Evolutionary conservation across 2,797 vertebrate species (phyloP), one percentile per base, ranked within the genome.

Genomic region (Aeoliscus strigatus): DNA sequence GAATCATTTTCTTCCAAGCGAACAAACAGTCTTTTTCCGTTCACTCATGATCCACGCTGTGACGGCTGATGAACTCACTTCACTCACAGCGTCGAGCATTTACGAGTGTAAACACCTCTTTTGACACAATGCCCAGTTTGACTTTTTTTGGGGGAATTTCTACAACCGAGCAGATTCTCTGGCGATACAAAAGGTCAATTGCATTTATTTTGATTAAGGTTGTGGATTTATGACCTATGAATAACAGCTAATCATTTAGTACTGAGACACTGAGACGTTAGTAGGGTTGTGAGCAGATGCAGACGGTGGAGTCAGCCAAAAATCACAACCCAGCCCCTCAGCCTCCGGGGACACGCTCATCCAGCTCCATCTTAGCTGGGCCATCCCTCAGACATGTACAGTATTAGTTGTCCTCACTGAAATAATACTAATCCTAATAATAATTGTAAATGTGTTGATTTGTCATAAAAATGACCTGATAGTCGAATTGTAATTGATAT

Each of bases 51-150:
- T 52, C 12, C 41, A 45, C 24, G 13, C 23, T 45, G 16, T 51
- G 51, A 17, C 33, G 50, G 23, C 44, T 64, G 38, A 66, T 52
- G 35, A 38, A 60, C 36, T 75, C 10, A 41, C 21, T 40, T 10
- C 9, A 14, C 40, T 43, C 11, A 6, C 7, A 25, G 39, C 13
- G 11, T 5, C 8, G 10, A 42, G 34, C 4, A 46, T 56, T 53
- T 48, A 52, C 54, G 27, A 52, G 28, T 8, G 18, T 51, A 30
- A 49, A 43, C 13, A 18, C 49, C 21, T 23, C n/a, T 12, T 27
- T 51, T 32, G 28, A 39, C 37, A 43, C 41, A 13, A 48, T 45
- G 38, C 51, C 7, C n/a, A 43, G 3, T 46, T 43, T n/a, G n/a
- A n/a, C n/a, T n/a, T n/a, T n/a, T n/a, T n/a, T n/a, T n/a, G n/a